phyloP scores from a whole-genome alignment of 2,113 vertebrate species.

The Beaufortia kweichowensis region DNA sequence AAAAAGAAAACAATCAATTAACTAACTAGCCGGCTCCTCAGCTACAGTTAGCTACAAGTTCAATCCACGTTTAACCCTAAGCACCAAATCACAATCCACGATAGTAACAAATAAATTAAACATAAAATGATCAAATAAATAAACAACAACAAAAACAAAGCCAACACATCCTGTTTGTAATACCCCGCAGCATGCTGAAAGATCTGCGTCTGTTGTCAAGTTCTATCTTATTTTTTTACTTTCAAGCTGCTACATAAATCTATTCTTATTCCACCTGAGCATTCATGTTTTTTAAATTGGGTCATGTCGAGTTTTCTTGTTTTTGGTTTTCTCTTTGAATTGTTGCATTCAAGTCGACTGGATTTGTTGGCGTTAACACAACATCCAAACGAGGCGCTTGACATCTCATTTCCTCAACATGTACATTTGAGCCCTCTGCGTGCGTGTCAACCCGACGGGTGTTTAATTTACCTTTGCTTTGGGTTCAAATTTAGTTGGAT shows the following conservation, averaged over 20 bases:
- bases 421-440: neutral
- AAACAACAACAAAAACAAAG: neutral
- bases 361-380: neutral
- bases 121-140: neutral
- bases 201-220: neutral
- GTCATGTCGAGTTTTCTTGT: constrained; percentile 2
- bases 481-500: constrained; percentile 8
- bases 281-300: neutral
- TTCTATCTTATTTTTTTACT: neutral
- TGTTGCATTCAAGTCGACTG: neutral
- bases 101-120: neutral
- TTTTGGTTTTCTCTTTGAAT: constrained; percentile 1
- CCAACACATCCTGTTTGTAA: neutral
- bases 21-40: no score
- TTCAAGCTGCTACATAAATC: neutral
- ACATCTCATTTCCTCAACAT: constrained; percentile 7
- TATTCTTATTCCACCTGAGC: constrained; percentile 13
- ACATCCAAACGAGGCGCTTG: neutral
- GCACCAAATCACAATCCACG: no score
- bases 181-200: neutral
- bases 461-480: constrained; percentile 24
- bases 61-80: no score
- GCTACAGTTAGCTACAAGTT: no score
- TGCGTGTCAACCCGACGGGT: neutral
- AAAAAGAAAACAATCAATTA: neutral